Base-by-base conservation (phyloP, 2,797 vertebrate genomes). In the Gymnothorax javanicus region DNA sequence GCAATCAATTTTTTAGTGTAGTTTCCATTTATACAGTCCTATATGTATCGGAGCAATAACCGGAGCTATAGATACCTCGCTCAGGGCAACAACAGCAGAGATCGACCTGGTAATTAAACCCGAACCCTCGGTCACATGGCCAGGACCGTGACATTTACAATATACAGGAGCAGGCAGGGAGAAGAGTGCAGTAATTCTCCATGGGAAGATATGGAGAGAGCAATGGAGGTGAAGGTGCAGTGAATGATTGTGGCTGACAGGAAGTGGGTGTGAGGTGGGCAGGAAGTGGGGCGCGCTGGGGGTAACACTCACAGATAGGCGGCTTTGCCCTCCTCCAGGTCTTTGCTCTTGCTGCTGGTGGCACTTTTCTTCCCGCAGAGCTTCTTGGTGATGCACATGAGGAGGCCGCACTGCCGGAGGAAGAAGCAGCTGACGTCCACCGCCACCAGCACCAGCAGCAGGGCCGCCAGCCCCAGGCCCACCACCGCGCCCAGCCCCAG, bases 401-500 rank as follows among this genome's bases (percentile, higher is more conserved):
- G 93, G 88, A 99, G 93, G 87, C 99, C 99, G 25, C 98, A 98
- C 94, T 98, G 98, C 64, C 98, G 96, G 90, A 98, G 95, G 93
- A 99, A 99, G 96, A 99, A 99, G 95, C 98, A 99, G 95, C 97
- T 97, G 92, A 99, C 93, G 67, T 99, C 99, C 89, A 97, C 97
- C 89, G 98, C 96, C 87, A 98, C 97, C 4, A 99, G 96, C 86
- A 99, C 95, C 91, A 99, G 95, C 92, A 99, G 94, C 90, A 99
- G 96, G 4, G 95, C 98, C 11, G 97, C 97, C 60, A 98, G 95
- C 69, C 97, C 97, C 58, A 99, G 95, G 88, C 98, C 98, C 94
- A 99, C 97, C 92, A 99, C 96, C 25, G 98, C 95, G 87, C 98
- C 98, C 88, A 99, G 96, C 57, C 98, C 97, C 93, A 99, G 96